Percentiles rank a stretch among this genome's conserved stretches.
Conservation (phyloP, 2,888 invertebrate species). For the Diarsia brunnea region DNA sequence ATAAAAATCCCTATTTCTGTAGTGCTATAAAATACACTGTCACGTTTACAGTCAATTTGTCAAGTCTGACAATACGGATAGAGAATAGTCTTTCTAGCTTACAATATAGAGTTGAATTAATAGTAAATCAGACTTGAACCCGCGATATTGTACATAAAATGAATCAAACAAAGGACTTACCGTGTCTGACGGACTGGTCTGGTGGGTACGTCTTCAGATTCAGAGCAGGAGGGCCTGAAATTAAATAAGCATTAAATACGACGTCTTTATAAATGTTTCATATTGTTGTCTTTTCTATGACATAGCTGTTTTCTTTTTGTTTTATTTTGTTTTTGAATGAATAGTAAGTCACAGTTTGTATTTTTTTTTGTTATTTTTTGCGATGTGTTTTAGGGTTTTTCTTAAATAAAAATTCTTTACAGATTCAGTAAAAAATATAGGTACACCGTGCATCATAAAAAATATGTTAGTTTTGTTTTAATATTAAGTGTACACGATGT, state of each 20-base stretch:
- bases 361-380: not conserved
- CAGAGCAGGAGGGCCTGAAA: conserved; percentile 87
- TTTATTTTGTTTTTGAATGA: not conserved
- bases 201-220: conserved; percentile 94
- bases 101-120: not conserved
- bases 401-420: conserved; percentile 15
- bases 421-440: conserved; percentile 4
- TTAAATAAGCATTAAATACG: not conserved
- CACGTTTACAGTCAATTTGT: not conserved
- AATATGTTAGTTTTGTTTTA: conserved; percentile 10
- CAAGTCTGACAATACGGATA: not conserved
- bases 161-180: conserved; percentile 91
- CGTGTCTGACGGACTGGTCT: conserved; percentile 95
- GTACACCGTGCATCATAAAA: not conserved
- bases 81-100: not conserved
- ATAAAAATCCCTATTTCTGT: not conserved
- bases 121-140: not conserved
- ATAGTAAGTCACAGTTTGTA: not conserved
- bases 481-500: not conserved
- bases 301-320: not conserved
- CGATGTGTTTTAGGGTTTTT: not conserved
- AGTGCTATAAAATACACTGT: not conserved
- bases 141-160: not conserved
- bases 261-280: not conserved
- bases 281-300: not conserved